Evolutionary conservation across 2,113 vertebrate genomes (phyloP).

Genomic region (Myiagra hebetior): DNA sequence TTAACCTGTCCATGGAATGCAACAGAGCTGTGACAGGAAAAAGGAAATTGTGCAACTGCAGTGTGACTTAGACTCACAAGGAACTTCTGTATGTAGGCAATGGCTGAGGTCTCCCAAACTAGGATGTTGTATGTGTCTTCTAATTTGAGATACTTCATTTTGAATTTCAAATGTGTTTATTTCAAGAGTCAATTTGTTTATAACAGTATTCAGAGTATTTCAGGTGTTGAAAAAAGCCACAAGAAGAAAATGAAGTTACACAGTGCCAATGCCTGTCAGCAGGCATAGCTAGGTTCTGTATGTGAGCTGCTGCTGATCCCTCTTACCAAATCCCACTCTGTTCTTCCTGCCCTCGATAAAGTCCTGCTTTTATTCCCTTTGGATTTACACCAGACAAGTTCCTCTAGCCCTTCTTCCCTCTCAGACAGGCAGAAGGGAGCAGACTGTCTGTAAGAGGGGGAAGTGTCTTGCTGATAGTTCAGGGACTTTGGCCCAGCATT

Average conservation of each 20-base stretch:
- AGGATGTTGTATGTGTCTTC: neutral
- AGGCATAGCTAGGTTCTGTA: neutral
- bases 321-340: neutral
- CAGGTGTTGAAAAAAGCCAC: neutral
- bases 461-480: neutral
- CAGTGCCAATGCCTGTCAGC: neutral
- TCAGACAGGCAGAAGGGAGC: neutral
- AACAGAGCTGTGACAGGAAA: neutral
- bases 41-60: neutral
- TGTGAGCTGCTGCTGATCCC: neutral
- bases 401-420: neutral
- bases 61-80: neutral
- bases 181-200: neutral
- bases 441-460: neutral
- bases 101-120: neutral
- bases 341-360: neutral
- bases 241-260: neutral
- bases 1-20: neutral
- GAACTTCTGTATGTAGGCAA: neutral
- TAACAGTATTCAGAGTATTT: neutral
- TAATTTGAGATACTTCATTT: neutral
- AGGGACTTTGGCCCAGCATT: neutral
- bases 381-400: neutral
- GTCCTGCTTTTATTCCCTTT: neutral
- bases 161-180: neutral